These are phyloP conservation scores for Lasioglossum figueresi DNA, from an alignment of 2,888 invertebrate species.

Conservation along the genomic window DNA sequence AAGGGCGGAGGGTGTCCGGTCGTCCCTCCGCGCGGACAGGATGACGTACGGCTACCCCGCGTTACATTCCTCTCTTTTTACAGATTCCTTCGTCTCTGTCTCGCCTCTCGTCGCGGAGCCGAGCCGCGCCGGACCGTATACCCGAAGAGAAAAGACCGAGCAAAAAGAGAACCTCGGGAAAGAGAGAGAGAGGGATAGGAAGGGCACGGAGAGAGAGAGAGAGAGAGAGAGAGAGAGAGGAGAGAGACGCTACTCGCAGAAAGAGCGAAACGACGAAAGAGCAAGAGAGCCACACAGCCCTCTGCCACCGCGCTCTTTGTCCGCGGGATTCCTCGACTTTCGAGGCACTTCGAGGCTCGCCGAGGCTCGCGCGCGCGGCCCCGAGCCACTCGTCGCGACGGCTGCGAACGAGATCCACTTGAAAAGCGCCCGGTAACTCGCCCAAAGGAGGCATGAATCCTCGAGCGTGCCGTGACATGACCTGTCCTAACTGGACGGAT, in stretches of 20 bases:
- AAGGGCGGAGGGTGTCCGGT: neutral
- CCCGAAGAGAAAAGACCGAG: neutral
- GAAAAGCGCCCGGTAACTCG: constrained; percentile 47
- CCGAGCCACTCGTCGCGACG: constrained; percentile 30
- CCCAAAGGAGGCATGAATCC: constrained; percentile 52
- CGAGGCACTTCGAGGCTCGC: constrained; percentile 6
- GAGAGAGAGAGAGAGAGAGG: neutral
- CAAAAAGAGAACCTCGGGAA: constrained; percentile 18
- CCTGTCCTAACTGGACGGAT: constrained; percentile 65
- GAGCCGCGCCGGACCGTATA: neutral
- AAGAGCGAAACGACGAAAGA: constrained; percentile 7
- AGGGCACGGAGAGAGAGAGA: neutral
- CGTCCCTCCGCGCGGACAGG: constrained; percentile 65
- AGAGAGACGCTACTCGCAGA: neutral
- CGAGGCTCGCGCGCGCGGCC: constrained; percentile 10
- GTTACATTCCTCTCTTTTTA: constrained; percentile 75
- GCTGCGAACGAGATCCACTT: constrained; percentile 40
- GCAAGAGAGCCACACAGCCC: constrained; percentile 12
- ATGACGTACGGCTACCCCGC: constrained; percentile 72
- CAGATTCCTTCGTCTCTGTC: constrained; percentile 66
- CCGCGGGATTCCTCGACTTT: constrained; percentile 35
- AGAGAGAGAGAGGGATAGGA: neutral
- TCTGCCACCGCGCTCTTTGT: constrained; percentile 45
- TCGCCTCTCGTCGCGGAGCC: constrained; percentile 1
- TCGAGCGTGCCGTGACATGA: constrained; percentile 60